A percentile compares a stretch with the other conserved stretches of the same genome.
Conservation (phyloP, 1,140 invertebrate genomes). For the Lordiphosa stackelbergi region DNA sequence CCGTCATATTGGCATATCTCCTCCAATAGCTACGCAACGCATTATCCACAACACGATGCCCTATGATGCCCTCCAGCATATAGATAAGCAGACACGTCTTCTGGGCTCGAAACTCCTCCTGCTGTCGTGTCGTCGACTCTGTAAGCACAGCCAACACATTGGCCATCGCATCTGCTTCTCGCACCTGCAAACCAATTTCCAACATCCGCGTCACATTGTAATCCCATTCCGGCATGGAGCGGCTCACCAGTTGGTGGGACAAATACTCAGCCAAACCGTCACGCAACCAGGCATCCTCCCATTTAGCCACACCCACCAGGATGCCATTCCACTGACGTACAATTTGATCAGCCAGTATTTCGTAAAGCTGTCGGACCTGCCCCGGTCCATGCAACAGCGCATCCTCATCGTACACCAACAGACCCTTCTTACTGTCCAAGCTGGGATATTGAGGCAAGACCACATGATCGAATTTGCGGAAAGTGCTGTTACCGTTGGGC, state of each 20-base stretch:
- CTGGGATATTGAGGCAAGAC: constrained; percentile 7
- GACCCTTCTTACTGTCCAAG: not conserved
- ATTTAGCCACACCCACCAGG: not conserved
- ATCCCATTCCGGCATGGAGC: constrained; percentile 79
- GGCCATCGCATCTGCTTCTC: constrained; percentile 74
- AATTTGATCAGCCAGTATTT: constrained; percentile 3
- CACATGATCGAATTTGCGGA: constrained; percentile 4
- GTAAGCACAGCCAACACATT: constrained; percentile 79
- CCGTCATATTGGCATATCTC: constrained; percentile 81
- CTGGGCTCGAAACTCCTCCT: constrained; percentile 89
- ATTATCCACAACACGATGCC: constrained; percentile 82
- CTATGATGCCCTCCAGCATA: constrained; percentile 91
- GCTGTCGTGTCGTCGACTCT: constrained; percentile 82
- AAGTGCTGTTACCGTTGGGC: not conserved
- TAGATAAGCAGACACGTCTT: constrained; percentile 90
- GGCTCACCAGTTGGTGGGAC: constrained; percentile 4
- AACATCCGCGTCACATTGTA: constrained; percentile 79
- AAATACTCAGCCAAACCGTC: constrained; percentile 14
- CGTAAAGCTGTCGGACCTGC: not conserved
- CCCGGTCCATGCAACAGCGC: not conserved
- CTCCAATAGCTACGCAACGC: constrained; percentile 83
- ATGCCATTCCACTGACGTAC: constrained; percentile 15
- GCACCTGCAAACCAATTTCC: constrained; percentile 79
- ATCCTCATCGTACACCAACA: constrained; percentile 8
- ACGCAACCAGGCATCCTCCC: constrained; percentile 1